Conservation (phyloP, 2,797 vertebrate genomes). For the Glyptemys insculpta region DNA sequence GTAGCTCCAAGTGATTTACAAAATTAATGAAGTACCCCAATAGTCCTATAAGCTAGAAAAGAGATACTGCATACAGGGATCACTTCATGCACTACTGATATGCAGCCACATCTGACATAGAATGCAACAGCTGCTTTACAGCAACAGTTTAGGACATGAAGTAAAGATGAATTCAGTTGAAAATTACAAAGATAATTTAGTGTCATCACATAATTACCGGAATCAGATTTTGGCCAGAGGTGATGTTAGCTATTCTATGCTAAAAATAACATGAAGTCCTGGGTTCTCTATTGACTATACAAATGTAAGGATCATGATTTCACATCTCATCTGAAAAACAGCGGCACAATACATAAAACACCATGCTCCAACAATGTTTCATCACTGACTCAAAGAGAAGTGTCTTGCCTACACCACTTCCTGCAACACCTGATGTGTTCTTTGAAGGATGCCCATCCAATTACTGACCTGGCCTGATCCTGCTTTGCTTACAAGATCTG, state of each 20-base stretch:
- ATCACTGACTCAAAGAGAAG: background rate
- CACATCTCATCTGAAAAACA: background rate
- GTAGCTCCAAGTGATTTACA: background rate
- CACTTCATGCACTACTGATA: background rate
- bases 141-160: background rate
- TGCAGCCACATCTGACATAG: too few species aligned
- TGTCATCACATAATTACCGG: background rate
- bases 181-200: background rate
- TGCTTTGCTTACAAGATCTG: background rate
- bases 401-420: background rate
- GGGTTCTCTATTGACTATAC: background rate
- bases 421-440: background rate
- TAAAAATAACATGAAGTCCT: background rate
- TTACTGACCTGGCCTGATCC: slow-evolving; percentile 1
- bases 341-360: background rate
- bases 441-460: background rate
- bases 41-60: background rate
- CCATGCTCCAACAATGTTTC: background rate
- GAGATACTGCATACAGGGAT: background rate
- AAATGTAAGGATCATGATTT: background rate
- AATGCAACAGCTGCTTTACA: background rate
- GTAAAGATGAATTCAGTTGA: background rate
- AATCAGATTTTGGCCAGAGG: background rate
- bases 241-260: background rate
- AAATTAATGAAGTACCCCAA: background rate